Base-by-base conservation (phyloP, 2,797 vertebrate genomes). In the Sebastes vulpes region DNA sequence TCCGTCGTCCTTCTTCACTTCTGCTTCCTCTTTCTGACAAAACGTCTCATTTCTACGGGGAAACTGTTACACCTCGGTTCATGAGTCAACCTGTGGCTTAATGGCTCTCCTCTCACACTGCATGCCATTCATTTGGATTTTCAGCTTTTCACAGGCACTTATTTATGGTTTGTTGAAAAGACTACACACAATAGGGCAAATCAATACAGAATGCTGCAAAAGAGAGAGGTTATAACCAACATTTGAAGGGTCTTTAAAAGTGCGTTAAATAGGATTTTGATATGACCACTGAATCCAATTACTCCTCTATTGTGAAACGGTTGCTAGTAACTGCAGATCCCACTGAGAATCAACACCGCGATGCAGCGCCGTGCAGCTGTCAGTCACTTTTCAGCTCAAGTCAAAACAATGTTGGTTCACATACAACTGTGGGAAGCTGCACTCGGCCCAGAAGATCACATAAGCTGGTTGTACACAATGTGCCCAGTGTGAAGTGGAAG, bases 11-110 rank as follows among this genome's bases (percentile, higher is more conserved):
- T 73, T 79, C 63, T 72, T 65, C 64, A 57, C 69, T 77, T 78
- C 71, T 32, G 20, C 53, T 70, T 63, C 60, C 53, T 65, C 57
- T 21, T 29, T 46, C 88, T 74, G 79, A 76, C 88, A 88, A 77
- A 77, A 84, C 4, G 71, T 87, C 84, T 91, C 14, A 73, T 79
- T 92, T 89, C 84, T 72, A 58, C 67, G 48, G 75, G 87, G 87
- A 85, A 69, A 74, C 77, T 65, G 72, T 79, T 82, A 69, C 75
- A 74, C 80, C 82, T 87, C 12, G 3, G 68, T 79, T 87, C 77
- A 86, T 14, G 59, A 90, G 68, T 87, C 75, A 73, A 89, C 89
- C 86, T 89, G 88, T 87, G 71, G 87, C 81, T 84, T 73, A 82
- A 71, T 69, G 54, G 64, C 74, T 60, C 48, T 73, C 12, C 42